A percentile compares a stretch with the other conserved stretches of the same genome.
phyloP scores from a whole-genome alignment of 2,797 vertebrate genomes.

The Sphenodon punctatus region DNA sequence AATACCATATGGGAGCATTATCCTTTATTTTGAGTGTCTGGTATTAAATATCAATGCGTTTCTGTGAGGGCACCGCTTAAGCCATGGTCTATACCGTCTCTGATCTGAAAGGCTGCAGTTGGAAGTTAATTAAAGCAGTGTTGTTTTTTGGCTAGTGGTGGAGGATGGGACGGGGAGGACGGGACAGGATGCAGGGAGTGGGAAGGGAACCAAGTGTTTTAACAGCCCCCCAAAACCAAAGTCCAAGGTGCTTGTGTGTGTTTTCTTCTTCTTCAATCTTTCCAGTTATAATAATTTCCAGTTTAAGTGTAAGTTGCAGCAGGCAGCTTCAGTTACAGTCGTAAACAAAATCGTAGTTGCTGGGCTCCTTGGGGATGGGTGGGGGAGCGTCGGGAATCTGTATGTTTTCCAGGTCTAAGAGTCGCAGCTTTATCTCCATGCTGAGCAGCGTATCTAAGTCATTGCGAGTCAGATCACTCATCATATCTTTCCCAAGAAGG shows the following conservation, averaged over 20 bases:
- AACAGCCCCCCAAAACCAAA: conserved; percentile 25
- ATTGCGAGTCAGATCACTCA: conserved; percentile 93
- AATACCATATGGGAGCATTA: conserved; percentile 15
- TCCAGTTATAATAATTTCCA: conserved; percentile 81
- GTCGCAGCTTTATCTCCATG: conserved; percentile 99
- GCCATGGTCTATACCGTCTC: conserved; percentile 45
- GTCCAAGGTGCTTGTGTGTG: conserved; percentile 52
- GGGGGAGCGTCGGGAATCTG: conserved; percentile 97
- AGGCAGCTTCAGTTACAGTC: conserved; percentile 94
- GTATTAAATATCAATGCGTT: conserved; percentile 64
- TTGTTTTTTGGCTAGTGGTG: conserved; percentile 48
- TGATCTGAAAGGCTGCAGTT: conserved; percentile 1
- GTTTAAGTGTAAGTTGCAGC: conserved; percentile 77
- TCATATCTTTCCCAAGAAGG: conserved; percentile 97
- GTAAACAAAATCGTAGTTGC: conserved; percentile 99
- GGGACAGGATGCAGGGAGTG: conserved; percentile 17
- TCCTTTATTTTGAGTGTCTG: conserved; percentile 47
- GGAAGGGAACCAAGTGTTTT: conserved; percentile 26
- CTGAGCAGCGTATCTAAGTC: conserved; percentile 97
- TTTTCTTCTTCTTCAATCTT: conserved; percentile 53
- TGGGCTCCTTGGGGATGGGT: conserved; percentile 98
- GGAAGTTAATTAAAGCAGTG: conserved; percentile 63
- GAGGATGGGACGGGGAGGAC: conserved; percentile 32
- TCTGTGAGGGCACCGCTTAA: conserved; percentile 12
- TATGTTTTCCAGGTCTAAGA: conserved; percentile 98